These are phyloP conservation scores for Pangasius macronema DNA, from an alignment of 2,797 vertebrate genomes.

Conservation along the genomic window DNA sequence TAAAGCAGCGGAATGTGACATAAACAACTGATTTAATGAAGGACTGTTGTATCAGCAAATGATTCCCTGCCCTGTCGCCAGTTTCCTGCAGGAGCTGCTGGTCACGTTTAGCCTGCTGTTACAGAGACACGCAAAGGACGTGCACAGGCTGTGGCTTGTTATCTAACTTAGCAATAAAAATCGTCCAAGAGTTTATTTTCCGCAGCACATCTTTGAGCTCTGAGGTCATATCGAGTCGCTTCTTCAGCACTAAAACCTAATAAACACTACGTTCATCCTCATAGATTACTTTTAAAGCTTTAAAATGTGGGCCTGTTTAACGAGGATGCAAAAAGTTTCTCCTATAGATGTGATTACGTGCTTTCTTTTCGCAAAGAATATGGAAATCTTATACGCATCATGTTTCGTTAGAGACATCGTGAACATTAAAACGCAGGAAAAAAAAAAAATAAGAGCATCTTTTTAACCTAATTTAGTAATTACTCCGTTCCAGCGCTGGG, in stretches of 20 bases:
- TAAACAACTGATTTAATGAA: too few species aligned
- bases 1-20: too few species aligned
- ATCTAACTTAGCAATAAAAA: too few species aligned
- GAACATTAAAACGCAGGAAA: neutral
- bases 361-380: neutral
- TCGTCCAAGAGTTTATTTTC: neutral
- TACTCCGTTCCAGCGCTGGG: neutral
- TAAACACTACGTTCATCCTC: neutral
- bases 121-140: neutral
- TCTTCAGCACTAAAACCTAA: neutral
- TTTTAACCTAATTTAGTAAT: constrained; percentile 29
- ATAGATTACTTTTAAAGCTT: neutral
- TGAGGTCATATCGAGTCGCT: neutral
- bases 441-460: neutral
- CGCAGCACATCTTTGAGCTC: neutral
- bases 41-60: too few species aligned
- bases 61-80: neutral
- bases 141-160: neutral
- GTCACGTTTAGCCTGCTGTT: neutral
- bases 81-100: neutral
- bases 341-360: neutral
- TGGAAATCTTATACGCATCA: constrained; percentile 6
- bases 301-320: neutral
- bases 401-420: neutral
- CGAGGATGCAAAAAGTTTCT: neutral